Evolutionary conservation across 1,140 invertebrate species (phyloP).

Genomic region (Zaprionus africanus): DNA sequence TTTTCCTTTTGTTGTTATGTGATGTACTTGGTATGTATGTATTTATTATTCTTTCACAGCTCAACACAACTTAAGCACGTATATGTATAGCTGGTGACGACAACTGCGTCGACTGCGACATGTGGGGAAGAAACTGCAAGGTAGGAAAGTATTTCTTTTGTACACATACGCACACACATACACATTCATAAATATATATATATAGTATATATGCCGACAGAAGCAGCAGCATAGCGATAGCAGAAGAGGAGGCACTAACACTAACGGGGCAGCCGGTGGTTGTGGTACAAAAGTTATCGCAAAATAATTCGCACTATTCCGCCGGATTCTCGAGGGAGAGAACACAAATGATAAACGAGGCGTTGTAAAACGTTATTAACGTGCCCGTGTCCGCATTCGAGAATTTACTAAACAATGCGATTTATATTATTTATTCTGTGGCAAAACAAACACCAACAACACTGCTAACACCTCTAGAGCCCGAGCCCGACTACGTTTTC

Average conservation of each 20-base stretch:
- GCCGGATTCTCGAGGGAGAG: conserved; percentile 12
- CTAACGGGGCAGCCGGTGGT: conserved; percentile 43
- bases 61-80: conserved; percentile 78
- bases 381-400: conserved; percentile 32
- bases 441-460: conserved; percentile 46
- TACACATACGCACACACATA: conserved; percentile 16
- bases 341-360: conserved; percentile 37
- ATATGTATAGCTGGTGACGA: conserved; percentile 52
- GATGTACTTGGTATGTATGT: conserved; percentile 48
- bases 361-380: conserved; percentile 46
- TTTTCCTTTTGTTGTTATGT: conserved; percentile 54
- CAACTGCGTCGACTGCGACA: conserved; percentile 45
- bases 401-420: conserved; percentile 56
- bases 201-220: conserved; percentile 48
- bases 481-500: conserved; percentile 5
- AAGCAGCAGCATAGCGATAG: conserved; percentile 52
- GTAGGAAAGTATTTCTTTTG: conserved; percentile 61
- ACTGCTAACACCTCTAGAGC: neutral
- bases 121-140: conserved; percentile 75
- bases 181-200: conserved; percentile 5
- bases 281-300: conserved; percentile 39
- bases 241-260: neutral
- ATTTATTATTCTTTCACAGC: conserved; percentile 41
- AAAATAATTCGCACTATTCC: conserved; percentile 44
- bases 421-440: conserved; percentile 55